Evolutionary conservation across 2,797 vertebrate species (phyloP), one percentile per base, ranked within the genome.

Genomic region (Galaxias olidus): DNA sequence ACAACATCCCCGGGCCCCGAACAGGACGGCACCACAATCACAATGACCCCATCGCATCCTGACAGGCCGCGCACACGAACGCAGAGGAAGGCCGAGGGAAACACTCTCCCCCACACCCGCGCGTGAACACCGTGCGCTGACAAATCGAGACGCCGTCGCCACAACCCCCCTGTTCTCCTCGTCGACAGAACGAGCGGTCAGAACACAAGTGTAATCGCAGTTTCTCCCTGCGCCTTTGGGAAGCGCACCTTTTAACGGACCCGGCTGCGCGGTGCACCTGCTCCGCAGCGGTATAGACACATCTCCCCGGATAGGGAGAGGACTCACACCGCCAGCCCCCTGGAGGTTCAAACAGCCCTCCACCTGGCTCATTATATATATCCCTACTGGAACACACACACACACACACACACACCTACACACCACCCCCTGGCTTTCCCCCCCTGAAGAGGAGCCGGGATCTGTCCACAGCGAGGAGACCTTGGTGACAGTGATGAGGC

Each of bases 291-390:
- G 17, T 52, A 19, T 40, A 42, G 68, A 71, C 58, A 10, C 63
- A 69, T 75, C 68, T 66, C 14, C 14, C 71, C 45, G 40, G 49
- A 71, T 76, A 64, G 60, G 20, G 42, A 30, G 57, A 59, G 17
- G 68, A 75, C 59, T 58, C 55, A 9, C 18, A 10, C 69, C 65
- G 74, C 73, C 75, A 71, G 1, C 49, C 69, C 63, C 41, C n/a
- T 54, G 51, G 53, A 66, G 20, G 65, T 63, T 1, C 6, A 51
- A 56, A 47, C 43, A 6, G 13, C 62, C 41, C 51, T 14, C 42
- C 2, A 18, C 44, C 74, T 60, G 56, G 44, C 78, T 84, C 67
- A 73, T 82, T 79, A 83, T 51, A 15, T 79, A 83, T 51, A 15
- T 51, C 49, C 65, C 42, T 40, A 10, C 51, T 59, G 63, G 77